Base-by-base conservation (phyloP, 2,797 vertebrate species). In the Alfaro cultratus region DNA sequence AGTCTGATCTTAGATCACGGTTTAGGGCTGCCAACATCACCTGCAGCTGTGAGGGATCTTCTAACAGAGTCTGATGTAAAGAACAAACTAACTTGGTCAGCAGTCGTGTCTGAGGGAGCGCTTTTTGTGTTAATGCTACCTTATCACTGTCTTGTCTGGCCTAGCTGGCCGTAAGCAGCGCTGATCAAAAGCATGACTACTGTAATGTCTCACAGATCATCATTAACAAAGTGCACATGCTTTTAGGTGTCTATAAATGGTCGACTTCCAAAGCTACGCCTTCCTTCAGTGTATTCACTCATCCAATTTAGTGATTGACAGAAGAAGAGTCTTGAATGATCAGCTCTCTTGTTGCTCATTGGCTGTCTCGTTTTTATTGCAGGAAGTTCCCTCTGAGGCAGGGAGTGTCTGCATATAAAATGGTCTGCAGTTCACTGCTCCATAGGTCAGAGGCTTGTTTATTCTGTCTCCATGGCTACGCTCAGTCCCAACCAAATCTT, bases 391-490 rank as follows among this genome's bases (percentile, higher is more conserved):
- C 98, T 99, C 98, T 99, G 98, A 99, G 98, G 97, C 98, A 99
- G 98, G 97, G 98, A 98, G 98, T 98, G 98, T 99, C 98, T 99
- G 97, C 98, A 99, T 99, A 98, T 98, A 99, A 99, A 99, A 99
- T 99, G 98, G 98, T 98, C 98, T 99, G 98, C 98, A 99, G 98
- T 99, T 99, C 98, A 98, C 98, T 99, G 98, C 98, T 99, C 98
- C 97, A 98, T 99, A 99, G 98, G 98, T 99, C 99, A 99, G 98
- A 99, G 98, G 98, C 98, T 99, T 99, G 99, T 98, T 96, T 96
- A 96, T 96, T 99, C 98, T 98, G 98, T 99, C 96, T 98, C 98
- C 97, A 97, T 99, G 98, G 98, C 98, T 99, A 98, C 97, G 97
- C 97, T 98, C 97, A 99, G 98, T 99, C 98, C 98, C 98, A 96